A percentile compares a stretch with the other conserved stretches of the same genome.
phyloP scores from a whole-genome alignment of 2,888 invertebrate genomes.

The Branchipolynoe longqiensis region DNA sequence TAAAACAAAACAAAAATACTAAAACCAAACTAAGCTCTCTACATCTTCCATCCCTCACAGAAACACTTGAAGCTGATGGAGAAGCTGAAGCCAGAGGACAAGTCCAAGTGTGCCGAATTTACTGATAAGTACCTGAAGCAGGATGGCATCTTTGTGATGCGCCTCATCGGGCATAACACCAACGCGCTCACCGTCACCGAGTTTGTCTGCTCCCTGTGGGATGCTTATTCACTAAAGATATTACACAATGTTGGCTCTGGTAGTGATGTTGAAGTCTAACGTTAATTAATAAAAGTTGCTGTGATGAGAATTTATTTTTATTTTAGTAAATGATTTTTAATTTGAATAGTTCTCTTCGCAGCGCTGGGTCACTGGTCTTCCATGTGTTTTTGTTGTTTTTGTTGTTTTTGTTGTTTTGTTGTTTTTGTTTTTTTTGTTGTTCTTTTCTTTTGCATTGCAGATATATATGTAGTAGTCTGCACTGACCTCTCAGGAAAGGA shows the following conservation, averaged over 20 bases:
- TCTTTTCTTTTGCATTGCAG: too few species aligned
- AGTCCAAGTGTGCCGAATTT: constrained; percentile 74
- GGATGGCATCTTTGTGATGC: constrained; percentile 81
- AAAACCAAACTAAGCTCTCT: background rate
- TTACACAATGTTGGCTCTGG: background rate
- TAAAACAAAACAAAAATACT: background rate
- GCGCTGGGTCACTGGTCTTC: too few species aligned
- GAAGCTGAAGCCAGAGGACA: constrained; percentile 68
- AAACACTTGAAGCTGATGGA: constrained; percentile 70
- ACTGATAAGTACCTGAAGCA: constrained; percentile 79
- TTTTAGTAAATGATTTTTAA: too few species aligned
- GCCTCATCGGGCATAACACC: constrained; percentile 81
- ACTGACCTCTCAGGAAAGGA: too few species aligned
- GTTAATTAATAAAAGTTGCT: too few species aligned
- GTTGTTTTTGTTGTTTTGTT: too few species aligned
- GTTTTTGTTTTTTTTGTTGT: too few species aligned
- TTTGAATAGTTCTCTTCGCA: too few species aligned
- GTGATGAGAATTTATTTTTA: too few species aligned
- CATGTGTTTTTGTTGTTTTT: too few species aligned
- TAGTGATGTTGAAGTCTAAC: background rate
- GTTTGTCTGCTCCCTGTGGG: constrained; percentile 80
- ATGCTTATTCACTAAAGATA: constrained; percentile 71
- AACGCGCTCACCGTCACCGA: constrained; percentile 82
- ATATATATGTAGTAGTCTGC: too few species aligned
- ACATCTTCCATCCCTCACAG: constrained; percentile 73